A percentile compares a stretch with the other conserved stretches of the same genome.
These are phyloP conservation scores for Cassiopea xamachana DNA, from an alignment of 30 jellyfish, hydroid and myxozoan genomes.

Conservation along the genomic window DNA sequence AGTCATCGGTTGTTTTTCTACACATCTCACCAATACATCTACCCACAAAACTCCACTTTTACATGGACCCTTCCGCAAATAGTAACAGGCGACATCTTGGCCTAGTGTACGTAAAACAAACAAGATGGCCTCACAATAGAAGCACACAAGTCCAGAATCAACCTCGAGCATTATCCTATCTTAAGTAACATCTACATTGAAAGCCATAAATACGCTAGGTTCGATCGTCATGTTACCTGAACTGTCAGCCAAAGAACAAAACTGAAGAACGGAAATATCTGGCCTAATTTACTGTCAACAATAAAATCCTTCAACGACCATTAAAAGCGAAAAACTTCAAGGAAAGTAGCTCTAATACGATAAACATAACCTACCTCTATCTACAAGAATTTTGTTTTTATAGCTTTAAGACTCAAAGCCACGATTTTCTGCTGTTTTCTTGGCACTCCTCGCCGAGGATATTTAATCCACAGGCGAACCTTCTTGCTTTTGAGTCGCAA, in stretches of 20 bases:
- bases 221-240: constrained; percentile 1
- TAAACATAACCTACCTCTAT: constrained; percentile 27
- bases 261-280: constrained; percentile 4
- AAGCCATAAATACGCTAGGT: neutral
- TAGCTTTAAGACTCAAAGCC: neutral
- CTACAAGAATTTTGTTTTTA: neutral
- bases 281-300: neutral
- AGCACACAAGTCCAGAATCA: neutral
- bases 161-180: neutral
- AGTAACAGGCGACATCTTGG: neutral
- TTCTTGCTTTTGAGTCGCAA: constrained; percentile 31
- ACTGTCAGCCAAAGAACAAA: constrained; percentile 1
- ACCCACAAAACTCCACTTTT: neutral
- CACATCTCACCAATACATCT: too few species aligned
- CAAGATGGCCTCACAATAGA: neutral
- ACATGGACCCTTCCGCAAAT: neutral
- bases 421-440: constrained; percentile 20
- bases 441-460: constrained; percentile 62
- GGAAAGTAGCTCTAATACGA: neutral
- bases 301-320: neutral
- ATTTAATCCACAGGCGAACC: constrained; percentile 75
- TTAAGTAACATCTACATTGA: neutral
- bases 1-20: too few species aligned
- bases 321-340: neutral
- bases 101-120: neutral